Percentiles rank a stretch among this genome's conserved stretches.
phyloP scores from a whole-genome alignment of 2,888 invertebrate genomes.

The Aporophyla nigra region DNA sequence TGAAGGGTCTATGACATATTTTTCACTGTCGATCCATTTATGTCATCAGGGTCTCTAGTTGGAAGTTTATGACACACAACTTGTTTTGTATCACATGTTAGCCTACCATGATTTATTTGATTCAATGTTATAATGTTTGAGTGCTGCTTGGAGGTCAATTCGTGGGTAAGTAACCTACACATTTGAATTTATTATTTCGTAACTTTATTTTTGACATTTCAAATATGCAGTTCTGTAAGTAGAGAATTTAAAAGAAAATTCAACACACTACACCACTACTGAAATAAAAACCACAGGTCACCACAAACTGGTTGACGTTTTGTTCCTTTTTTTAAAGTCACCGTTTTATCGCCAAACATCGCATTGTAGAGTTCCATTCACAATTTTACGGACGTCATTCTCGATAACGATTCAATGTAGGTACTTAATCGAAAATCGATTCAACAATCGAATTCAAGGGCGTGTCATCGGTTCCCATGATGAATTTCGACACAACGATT shows the following conservation, averaged over 20 bases:
- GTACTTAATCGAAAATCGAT: conserved; percentile 62
- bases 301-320: conserved; percentile 24
- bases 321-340: conserved; percentile 48
- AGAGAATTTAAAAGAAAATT: background rate
- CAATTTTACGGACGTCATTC: conserved; percentile 63
- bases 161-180: background rate
- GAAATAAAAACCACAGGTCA: conserved; percentile 37
- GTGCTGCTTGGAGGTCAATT: background rate
- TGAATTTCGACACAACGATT: conserved; percentile 67
- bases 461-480: conserved; percentile 74
- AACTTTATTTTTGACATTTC: background rate
- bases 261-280: background rate
- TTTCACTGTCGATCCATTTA: background rate
- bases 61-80: background rate
- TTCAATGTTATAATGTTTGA: background rate
- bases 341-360: conserved; percentile 53
- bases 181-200: conserved; percentile 4
- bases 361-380: conserved; percentile 56
- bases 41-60: background rate
- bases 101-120: conserved; percentile 4
- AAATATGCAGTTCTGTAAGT: background rate
- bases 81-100: too few species aligned
- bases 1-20: background rate
- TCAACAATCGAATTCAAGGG: conserved; percentile 71
- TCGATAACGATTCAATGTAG: conserved; percentile 63